Conservation (phyloP, 1,140 invertebrate species). For the Venustaconcha ellipsiformis region DNA sequence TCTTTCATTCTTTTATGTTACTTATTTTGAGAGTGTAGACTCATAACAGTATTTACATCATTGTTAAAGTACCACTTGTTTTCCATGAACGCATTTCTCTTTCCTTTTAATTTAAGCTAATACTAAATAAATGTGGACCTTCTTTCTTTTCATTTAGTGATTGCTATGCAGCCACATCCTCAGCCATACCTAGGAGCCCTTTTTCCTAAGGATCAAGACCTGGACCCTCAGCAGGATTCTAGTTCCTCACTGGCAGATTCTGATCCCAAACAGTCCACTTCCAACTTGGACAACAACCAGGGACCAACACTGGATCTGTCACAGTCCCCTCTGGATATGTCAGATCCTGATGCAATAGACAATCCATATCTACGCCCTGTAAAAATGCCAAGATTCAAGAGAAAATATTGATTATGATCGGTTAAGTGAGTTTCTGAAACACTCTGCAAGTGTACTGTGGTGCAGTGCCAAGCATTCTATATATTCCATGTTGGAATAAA, state of each 20-base stretch:
- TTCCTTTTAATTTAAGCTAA: neutral
- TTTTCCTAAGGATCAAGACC: slow-evolving; percentile 93
- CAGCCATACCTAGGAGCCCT: slow-evolving; percentile 88
- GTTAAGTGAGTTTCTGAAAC: too few species aligned
- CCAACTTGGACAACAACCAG: slow-evolving; percentile 24
- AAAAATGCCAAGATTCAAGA: slow-evolving; percentile 74
- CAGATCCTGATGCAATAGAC: slow-evolving; percentile 76
- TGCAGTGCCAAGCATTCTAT: too few species aligned
- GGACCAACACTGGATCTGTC: slow-evolving; percentile 32
- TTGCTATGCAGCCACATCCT: slow-evolving; percentile 85
- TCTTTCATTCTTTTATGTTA: too few species aligned
- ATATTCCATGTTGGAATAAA: too few species aligned
- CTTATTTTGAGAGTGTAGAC: too few species aligned
- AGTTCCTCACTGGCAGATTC: slow-evolving; percentile 71
- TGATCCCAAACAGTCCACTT: neutral
- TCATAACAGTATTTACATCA: neutral
- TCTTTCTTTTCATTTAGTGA: slow-evolving; percentile 76
- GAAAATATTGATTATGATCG: too few species aligned
- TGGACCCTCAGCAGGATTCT: slow-evolving; percentile 86
- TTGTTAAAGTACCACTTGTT: neutral
- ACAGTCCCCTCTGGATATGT: slow-evolving; percentile 9
- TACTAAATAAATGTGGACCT: neutral
- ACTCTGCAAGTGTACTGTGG: too few species aligned
- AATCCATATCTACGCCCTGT: slow-evolving; percentile 89
- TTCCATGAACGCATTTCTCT: neutral